Percentiles rank a stretch among this genome's conserved stretches.
phyloP scores from a whole-genome alignment of 53 echinoderm and acorn worm genomes.

The Antedon mediterranea region DNA sequence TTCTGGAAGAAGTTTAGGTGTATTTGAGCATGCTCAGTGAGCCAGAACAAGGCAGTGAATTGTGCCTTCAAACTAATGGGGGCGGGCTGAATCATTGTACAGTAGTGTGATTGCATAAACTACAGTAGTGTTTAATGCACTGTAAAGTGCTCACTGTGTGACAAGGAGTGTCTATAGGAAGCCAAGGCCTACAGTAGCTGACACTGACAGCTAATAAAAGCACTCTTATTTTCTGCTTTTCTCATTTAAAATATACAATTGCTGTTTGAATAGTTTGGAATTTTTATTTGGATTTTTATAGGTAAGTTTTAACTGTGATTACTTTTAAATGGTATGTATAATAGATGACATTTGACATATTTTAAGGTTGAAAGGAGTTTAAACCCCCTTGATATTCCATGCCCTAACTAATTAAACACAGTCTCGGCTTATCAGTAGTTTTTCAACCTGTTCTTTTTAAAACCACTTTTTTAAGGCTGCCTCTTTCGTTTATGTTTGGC shows the following conservation, averaged over 20 bases:
- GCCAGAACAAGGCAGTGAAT: background rate
- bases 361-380: too few species aligned
- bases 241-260: too few species aligned
- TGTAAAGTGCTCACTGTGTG: background rate
- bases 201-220: too few species aligned
- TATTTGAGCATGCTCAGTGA: background rate
- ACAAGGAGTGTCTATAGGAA: background rate
- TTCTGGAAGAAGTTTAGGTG: background rate
- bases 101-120: background rate
- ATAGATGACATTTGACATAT: background rate
- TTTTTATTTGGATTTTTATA: background rate
- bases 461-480: too few species aligned
- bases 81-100: background rate
- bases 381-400: too few species aligned
- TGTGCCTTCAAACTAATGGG: background rate
- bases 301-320: background rate
- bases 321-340: background rate
- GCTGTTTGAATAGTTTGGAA: background rate
- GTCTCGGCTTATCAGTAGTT: too few species aligned
- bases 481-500: too few species aligned
- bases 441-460: too few species aligned
- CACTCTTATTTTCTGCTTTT: too few species aligned
- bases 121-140: background rate
- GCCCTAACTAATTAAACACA: too few species aligned
- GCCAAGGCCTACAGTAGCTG: background rate